Conservation (phyloP, 1,140 invertebrate species). For the Drosophila nebulosa region DNA sequence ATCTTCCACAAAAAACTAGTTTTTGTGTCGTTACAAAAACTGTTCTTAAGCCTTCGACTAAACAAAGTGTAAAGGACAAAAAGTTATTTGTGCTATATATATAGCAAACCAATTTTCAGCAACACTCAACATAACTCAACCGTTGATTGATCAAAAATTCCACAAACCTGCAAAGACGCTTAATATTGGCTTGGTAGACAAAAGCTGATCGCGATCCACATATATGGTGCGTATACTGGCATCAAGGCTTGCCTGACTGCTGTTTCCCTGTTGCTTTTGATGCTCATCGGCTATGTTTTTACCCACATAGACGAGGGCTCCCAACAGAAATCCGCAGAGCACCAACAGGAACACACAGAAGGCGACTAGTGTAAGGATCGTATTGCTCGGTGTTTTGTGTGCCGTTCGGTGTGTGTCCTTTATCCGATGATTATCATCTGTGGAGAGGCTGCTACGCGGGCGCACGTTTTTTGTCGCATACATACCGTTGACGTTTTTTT, state of each 20-base stretch:
- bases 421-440: conserved; percentile 76
- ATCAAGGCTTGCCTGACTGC: conserved; percentile 25
- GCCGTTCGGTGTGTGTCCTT: conserved; percentile 61
- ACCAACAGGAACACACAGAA: conserved; percentile 82
- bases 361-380: conserved; percentile 78
- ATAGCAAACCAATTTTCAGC: too few relatives aligned
- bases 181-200: conserved; percentile 70
- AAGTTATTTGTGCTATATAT: too few relatives aligned
- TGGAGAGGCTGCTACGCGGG: conserved; percentile 76
- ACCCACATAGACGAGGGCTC: conserved; percentile 82
- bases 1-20: too few relatives aligned
- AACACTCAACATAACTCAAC: too few relatives aligned
- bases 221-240: conserved; percentile 41
- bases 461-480: conserved; percentile 74
- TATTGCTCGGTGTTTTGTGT: conserved; percentile 63
- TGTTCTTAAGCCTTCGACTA: too few relatives aligned
- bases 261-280: conserved; percentile 43
- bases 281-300: conserved; percentile 78
- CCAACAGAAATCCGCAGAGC: conserved; percentile 81
- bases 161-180: conserved; percentile 62
- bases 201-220: conserved; percentile 61
- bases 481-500: conserved; percentile 50
- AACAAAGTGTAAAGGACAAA: too few relatives aligned
- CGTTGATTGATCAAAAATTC: background rate
- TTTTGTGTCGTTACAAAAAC: too few relatives aligned